Evolutionary conservation across 2,113 vertebrate genomes (phyloP).

Genomic region (Mixornis gularis): DNA sequence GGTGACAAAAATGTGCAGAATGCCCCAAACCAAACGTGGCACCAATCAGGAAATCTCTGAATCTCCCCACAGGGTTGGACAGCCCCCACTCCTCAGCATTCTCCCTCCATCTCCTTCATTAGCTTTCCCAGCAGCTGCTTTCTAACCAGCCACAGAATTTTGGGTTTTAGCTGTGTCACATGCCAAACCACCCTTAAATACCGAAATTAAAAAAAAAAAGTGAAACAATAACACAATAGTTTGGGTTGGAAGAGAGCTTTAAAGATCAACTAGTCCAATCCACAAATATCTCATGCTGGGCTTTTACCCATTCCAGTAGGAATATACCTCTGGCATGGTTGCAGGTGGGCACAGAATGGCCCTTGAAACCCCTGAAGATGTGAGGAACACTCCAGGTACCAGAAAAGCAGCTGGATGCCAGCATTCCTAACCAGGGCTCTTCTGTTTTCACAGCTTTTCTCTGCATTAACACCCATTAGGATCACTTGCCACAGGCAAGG

Average conservation of each 20-base stretch:
- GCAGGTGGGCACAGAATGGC: neutral
- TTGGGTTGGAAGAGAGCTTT: neutral
- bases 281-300: neutral
- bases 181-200: neutral
- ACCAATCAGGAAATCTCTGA: neutral
- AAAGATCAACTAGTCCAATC: neutral
- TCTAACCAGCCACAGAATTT: neutral
- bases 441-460: neutral
- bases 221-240: neutral
- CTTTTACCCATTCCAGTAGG: neutral
- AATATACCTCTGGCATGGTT: neutral
- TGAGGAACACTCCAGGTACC: neutral
- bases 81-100: neutral
- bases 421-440: neutral
- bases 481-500: neutral
- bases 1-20: neutral
- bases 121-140: neutral
- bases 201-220: neutral
- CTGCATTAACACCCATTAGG: neutral
- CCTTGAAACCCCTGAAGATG: neutral
- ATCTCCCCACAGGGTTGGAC: accelerated
- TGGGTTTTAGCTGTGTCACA: neutral
- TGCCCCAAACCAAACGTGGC: accelerated
- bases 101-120: neutral
- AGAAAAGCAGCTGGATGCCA: neutral